Evolutionary conservation across 2,888 invertebrate species (phyloP).

Genomic region (Eucera pruinosa): DNA sequence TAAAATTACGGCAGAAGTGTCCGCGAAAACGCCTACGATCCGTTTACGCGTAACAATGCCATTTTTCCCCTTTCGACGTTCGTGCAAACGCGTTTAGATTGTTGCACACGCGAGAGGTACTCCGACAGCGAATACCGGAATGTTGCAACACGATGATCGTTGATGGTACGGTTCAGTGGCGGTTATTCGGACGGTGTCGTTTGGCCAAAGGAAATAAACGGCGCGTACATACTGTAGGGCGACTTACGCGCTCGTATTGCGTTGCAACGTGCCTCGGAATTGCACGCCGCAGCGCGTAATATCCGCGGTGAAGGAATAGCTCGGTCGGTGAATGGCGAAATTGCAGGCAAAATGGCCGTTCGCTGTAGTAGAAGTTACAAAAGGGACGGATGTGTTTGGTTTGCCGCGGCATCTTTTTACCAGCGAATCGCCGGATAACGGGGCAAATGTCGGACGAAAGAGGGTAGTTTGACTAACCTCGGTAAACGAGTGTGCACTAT

Average conservation of each 20-base stretch:
- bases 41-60: conserved; percentile 1
- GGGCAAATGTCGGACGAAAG: too few species aligned
- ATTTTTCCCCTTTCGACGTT: not conserved
- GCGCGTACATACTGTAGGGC: not conserved
- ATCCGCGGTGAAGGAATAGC: not conserved
- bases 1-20: not conserved
- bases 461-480: too few species aligned
- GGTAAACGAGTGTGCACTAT: too few species aligned
- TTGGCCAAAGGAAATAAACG: conserved; percentile 32
- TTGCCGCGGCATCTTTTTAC: not conserved
- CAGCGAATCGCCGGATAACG: too few species aligned
- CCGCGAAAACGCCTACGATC: not conserved
- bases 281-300: not conserved
- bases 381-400: not conserved
- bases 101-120: not conserved
- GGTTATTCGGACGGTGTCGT: conserved; percentile 45
- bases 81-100: not conserved
- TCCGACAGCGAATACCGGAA: too few species aligned
- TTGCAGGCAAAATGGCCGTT: not conserved
- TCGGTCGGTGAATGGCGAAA: not conserved
- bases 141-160: not conserved
- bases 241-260: conserved; percentile 10
- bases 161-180: not conserved
- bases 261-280: not conserved
- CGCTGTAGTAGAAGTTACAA: not conserved